A percentile compares a stretch with the other conserved stretches of the same genome.
These are phyloP conservation scores for Thereuonema tuberculata DNA, from an alignment of 1,140 invertebrate genomes.

Conservation along the genomic window DNA sequence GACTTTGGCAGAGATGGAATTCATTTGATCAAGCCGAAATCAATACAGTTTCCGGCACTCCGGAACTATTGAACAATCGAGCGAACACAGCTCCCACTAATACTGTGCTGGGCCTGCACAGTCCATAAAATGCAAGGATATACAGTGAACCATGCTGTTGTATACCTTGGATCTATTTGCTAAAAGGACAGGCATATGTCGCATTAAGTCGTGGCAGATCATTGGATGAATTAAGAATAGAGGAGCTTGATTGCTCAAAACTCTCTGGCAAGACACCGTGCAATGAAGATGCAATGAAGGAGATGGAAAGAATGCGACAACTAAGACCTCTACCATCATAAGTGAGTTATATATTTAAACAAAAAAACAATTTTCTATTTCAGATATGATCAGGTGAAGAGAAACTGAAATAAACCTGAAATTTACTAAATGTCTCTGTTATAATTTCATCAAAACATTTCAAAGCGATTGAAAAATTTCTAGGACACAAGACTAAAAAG, in stretches of 20 bases:
- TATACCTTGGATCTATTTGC: slow-evolving; percentile 13
- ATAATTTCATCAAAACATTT: too few relatives aligned
- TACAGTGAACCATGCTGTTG: slow-evolving; percentile 16
- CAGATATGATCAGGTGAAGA: too few relatives aligned
- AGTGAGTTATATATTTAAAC: too few relatives aligned
- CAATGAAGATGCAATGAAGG: slow-evolving; percentile 8
- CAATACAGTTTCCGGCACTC: slow-evolving; percentile 17
- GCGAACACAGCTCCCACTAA: slow-evolving; percentile 27
- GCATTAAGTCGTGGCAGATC: slow-evolving; percentile 15
- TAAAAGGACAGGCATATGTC: slow-evolving; percentile 16
- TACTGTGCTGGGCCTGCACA: slow-evolving; percentile 27
- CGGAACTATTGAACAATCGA: slow-evolving; percentile 20
- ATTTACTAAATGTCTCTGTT: too few relatives aligned
- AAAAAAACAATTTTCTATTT: too few relatives aligned
- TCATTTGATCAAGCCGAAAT: slow-evolving; percentile 15
- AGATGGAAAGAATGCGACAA: slow-evolving; percentile 9
- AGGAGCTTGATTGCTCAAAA: slow-evolving; percentile 13
- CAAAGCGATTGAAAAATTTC: too few relatives aligned
- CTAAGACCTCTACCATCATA: too few relatives aligned
- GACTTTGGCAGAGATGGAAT: slow-evolving; percentile 9
- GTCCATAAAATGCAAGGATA: slow-evolving; percentile 30
- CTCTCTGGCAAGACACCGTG: slow-evolving; percentile 8
- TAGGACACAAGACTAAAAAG: too few relatives aligned
- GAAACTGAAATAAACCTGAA: too few relatives aligned
- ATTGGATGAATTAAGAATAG: slow-evolving; percentile 12